Base-by-base conservation (phyloP, 2,888 invertebrate species). In the Aphelenchoides bicaudatus region DNA sequence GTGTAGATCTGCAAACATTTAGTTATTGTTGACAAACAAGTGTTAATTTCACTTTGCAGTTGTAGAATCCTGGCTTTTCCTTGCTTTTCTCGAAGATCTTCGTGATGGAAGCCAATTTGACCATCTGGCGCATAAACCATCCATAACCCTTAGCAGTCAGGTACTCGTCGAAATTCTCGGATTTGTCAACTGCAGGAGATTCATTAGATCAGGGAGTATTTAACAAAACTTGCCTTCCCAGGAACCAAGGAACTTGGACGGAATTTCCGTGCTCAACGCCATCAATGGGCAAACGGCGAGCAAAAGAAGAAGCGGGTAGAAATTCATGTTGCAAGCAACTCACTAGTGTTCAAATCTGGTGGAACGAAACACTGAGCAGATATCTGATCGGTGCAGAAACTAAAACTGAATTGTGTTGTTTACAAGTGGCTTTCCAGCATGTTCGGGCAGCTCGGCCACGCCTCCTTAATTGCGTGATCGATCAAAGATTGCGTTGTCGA, bases 121-220 rank as follows among this genome's bases (percentile, higher is more conserved):
- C 63, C 46, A 68, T 39, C 31, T 65, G 59, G 3, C 68, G 66
- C 48, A 57, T 70, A 60, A 68, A 59, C 70, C 70, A 68, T 1
- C 67, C 64, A 46, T 65, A 60, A 64, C 57, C 60, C 50, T 65
- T 65, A 37, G 66, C 67, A 16, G 47, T 48, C 23, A 67, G 56
- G 48, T 67, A 67, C 55, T 71, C 67, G 56, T 67, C 67, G 27
- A 67, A 70, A 31, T 66, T 61, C 27, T 67, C 67, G 43, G 56
- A 56, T 13, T 71, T 47, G 25, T 56, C 56, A 10, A 70, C 52
- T 3, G n/a, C n/a, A n/a, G n/a, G n/a, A n/a, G n/a, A n/a, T n/a
- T n/a, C n/a, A n/a, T n/a, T n/a, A n/a, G n/a, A n/a, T n/a, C n/a
- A n/a, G n/a, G n/a, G n/a, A n/a, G n/a, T n/a, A n/a, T n/a, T n/a